These are phyloP conservation scores for Ceratina australensis DNA, from an alignment of 1,140 invertebrate genomes.

Conservation along the genomic window DNA sequence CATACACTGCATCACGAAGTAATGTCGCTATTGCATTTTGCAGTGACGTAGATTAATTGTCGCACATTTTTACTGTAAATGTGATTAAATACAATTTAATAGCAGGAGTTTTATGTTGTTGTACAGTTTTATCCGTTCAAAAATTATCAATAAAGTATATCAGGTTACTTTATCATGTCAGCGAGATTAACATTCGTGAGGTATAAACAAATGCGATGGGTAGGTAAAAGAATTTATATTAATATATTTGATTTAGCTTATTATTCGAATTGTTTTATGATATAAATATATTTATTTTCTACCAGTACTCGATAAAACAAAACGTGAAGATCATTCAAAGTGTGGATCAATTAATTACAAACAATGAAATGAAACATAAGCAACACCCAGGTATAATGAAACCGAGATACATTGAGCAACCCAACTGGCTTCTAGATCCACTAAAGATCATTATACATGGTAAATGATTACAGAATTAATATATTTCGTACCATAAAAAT, in stretches of 20 bases:
- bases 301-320: slow-evolving; percentile 72
- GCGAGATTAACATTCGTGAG: background rate
- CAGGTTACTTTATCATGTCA: slow-evolving; percentile 14
- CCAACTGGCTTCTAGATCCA: slow-evolving; percentile 81
- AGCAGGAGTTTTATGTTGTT: background rate
- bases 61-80: background rate
- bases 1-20: slow-evolving; percentile 66
- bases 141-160: background rate
- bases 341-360: slow-evolving; percentile 80
- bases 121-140: background rate
- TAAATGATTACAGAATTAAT: slow-evolving; percentile 20
- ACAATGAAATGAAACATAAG: slow-evolving; percentile 82
- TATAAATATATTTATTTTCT: background rate
- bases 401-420: slow-evolving; percentile 79
- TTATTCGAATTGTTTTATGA: background rate
- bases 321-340: slow-evolving; percentile 78
- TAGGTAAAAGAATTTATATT: slow-evolving; percentile 12
- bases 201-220: slow-evolving; percentile 27
- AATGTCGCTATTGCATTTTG: background rate
- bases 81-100: background rate
- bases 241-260: slow-evolving; percentile 3
- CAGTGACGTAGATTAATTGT: background rate
- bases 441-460: slow-evolving; percentile 80
- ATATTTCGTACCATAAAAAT: slow-evolving; percentile 6
- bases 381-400: slow-evolving; percentile 85